phyloP scores from a whole-genome alignment of 1,140 invertebrate genomes.

The Leptopilina boulardi region DNA sequence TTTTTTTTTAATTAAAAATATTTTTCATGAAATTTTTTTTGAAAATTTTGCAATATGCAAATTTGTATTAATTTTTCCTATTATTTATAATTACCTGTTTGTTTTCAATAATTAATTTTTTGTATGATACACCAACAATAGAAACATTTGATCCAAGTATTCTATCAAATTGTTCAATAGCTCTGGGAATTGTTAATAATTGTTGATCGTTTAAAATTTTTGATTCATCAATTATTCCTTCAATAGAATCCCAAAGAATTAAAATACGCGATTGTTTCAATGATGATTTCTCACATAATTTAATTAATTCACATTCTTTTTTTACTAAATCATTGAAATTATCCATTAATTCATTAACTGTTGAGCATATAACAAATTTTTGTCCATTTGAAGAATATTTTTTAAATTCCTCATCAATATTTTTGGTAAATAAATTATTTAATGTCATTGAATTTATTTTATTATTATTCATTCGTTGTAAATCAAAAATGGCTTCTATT shows the following conservation, averaged over 20 bases:
- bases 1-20: not conserved
- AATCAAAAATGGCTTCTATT: constrained; percentile 52
- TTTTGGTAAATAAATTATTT: constrained; percentile 34
- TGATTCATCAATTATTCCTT: not conserved
- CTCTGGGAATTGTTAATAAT: constrained; percentile 2
- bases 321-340: not conserved
- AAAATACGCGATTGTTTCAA: not conserved
- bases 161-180: not conserved
- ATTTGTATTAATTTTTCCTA: not conserved
- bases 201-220: not conserved
- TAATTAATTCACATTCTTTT: not conserved
- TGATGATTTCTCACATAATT: not conserved
- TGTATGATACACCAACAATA: not conserved
- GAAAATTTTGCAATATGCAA: no score
- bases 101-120: not conserved
- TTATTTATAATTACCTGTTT: not conserved
- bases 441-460: constrained; percentile 5
- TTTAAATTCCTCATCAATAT: constrained; percentile 50
- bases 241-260: not conserved
- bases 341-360: not conserved
- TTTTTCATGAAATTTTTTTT: no score
- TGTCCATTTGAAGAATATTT: constrained; percentile 25
- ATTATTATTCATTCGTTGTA: constrained; percentile 36
- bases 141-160: not conserved
- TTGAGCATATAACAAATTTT: constrained; percentile 49